Percentiles rank a stretch among this genome's conserved stretches.
Evolutionary conservation across 2,888 invertebrate genomes (phyloP).

Genomic region (Galerucella nymphaeae): DNA sequence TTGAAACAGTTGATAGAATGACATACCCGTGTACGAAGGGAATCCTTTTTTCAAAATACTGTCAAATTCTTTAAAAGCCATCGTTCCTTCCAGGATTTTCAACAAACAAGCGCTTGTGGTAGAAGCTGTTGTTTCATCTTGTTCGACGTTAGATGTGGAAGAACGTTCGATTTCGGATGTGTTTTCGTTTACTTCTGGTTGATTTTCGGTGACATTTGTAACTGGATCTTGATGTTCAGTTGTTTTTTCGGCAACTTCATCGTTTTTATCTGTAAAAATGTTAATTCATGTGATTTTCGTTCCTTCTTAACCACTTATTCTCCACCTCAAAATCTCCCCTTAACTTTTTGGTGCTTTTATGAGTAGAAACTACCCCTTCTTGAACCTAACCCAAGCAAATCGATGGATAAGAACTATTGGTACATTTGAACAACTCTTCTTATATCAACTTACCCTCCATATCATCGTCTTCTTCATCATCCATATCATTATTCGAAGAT

Average conservation of each 20-base stretch:
- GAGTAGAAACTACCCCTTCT: too few relatives aligned
- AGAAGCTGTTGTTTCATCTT: conserved; percentile 27
- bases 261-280: not conserved
- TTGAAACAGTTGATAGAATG: not conserved
- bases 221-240: not conserved
- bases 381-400: too few relatives aligned
- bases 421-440: not conserved
- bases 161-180: conserved; percentile 22
- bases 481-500: conserved; percentile 57
- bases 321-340: too few relatives aligned
- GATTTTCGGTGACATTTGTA: conserved; percentile 10
- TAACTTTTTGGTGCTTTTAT: too few relatives aligned
- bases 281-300: not conserved
- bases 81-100: conserved; percentile 39
- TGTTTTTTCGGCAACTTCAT: not conserved
- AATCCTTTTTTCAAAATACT: conserved; percentile 45
- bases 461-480: conserved; percentile 68
- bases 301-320: too few relatives aligned
- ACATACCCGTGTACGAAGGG: conserved; percentile 48
- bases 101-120: conserved; percentile 33
- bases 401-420: too few relatives aligned
- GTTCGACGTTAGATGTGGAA: conserved; percentile 22
- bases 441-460: conserved; percentile 12
- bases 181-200: not conserved
- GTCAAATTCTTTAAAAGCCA: conserved; percentile 50